Conservation (phyloP, 2,888 invertebrate species). For the Synanthedon tipuliformis region DNA sequence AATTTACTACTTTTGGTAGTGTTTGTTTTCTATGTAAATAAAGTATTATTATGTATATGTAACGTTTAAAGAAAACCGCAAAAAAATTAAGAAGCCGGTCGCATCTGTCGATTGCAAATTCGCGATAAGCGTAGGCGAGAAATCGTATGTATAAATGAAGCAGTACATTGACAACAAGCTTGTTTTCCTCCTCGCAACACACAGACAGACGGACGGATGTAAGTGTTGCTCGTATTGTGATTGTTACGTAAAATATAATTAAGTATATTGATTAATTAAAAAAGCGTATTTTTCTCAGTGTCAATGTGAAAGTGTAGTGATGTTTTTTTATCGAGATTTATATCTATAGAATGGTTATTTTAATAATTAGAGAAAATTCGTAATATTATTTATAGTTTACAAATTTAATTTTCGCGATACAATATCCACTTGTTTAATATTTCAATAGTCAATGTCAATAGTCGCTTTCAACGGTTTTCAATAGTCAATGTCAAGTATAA, state of each 20-base stretch:
- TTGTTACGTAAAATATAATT: too few species aligned
- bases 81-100: constrained; percentile 6
- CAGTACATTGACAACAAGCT: constrained; percentile 19
- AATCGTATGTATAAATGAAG: constrained; percentile 44
- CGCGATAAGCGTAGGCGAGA: constrained; percentile 42
- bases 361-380: too few species aligned
- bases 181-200: constrained; percentile 41
- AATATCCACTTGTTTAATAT: too few species aligned
- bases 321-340: background rate
- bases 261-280: too few species aligned
- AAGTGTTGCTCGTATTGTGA: constrained; percentile 30
- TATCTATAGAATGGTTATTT: background rate
- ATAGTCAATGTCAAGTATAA: too few species aligned
- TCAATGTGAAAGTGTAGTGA: background rate
- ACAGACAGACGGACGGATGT: constrained; percentile 45
- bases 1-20: too few species aligned
- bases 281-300: too few species aligned
- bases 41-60: background rate
- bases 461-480: too few species aligned
- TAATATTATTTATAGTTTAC: too few species aligned
- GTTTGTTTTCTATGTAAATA: background rate
- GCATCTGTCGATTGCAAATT: constrained; percentile 9
- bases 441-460: too few species aligned
- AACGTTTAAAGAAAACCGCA: background rate
- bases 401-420: too few species aligned